phyloP scores from a whole-genome alignment of 2,113 vertebrate species.

The Polypterus senegalus region DNA sequence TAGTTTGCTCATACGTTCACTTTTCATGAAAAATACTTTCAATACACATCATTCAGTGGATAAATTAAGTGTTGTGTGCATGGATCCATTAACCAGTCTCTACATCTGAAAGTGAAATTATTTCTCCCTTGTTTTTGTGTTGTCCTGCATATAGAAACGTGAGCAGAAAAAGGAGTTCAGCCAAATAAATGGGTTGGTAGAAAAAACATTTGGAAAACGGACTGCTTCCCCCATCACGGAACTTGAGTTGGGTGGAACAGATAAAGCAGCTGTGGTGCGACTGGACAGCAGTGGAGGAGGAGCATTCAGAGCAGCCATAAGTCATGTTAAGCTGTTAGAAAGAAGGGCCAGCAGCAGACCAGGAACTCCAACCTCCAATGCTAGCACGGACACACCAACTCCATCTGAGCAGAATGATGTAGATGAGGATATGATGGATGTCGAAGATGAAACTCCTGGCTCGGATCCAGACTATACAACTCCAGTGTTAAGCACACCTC shows the following conservation, averaged over 20 bases:
- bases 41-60: too few relatives aligned
- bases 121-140: conserved; percentile 29
- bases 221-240: conserved; percentile 75
- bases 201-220: conserved; percentile 64
- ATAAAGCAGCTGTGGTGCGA: conserved; percentile 36
- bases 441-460: conserved; percentile 76
- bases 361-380: conserved; percentile 86
- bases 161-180: conserved; percentile 85
- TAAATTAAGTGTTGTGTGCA: too few relatives aligned
- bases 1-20: too few relatives aligned
- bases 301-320: conserved; percentile 48
- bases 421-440: conserved; percentile 84
- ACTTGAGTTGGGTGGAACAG: conserved; percentile 50
- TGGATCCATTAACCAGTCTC: neutral
- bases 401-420: conserved; percentile 86
- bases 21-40: too few relatives aligned
- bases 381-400: conserved; percentile 78
- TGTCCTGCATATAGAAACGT: conserved; percentile 60
- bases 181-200: conserved; percentile 84
- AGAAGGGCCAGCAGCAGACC: conserved; percentile 77
- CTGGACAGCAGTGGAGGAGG: conserved; percentile 59
- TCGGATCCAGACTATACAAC: conserved; percentile 68
- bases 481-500: conserved; percentile 58
- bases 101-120: conserved; percentile 27
- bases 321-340: conserved; percentile 83